These are phyloP conservation scores for Vanessa cardui DNA, from an alignment of 2,888 invertebrate species.

Conservation along the genomic window DNA sequence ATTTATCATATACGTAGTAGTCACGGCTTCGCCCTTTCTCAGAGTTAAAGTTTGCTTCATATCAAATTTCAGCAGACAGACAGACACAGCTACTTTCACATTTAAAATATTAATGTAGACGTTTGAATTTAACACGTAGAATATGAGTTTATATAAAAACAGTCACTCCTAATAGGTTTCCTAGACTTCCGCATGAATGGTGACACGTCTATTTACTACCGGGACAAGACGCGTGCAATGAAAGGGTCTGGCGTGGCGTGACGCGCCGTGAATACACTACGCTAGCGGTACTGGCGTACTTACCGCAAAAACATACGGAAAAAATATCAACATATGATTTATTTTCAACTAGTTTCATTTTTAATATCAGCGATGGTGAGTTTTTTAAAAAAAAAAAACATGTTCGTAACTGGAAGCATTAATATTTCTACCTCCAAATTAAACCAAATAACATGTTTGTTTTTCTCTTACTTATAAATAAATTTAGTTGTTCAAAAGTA, in stretches of 20 bases:
- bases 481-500: no score
- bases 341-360: neutral
- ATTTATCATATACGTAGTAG: neutral
- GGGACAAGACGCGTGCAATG: conserved; percentile 30
- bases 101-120: no score
- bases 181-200: conserved; percentile 19
- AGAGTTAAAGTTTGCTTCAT: no score
- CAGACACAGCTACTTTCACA: no score
- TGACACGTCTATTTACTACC: conserved; percentile 24
- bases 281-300: conserved; percentile 9
- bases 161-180: conserved; percentile 4
- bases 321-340: neutral
- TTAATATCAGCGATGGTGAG: neutral
- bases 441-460: no score
- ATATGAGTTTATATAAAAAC: neutral
- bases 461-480: no score
- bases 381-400: no score
- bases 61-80: no score
- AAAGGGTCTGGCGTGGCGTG: conserved; percentile 24
- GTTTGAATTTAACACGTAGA: neutral
- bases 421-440: no score
- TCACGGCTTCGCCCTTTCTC: no score
- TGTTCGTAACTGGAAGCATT: no score
- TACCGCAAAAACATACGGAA: conserved; percentile 4
- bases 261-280: conserved; percentile 20